A percentile compares a stretch with the other conserved stretches of the same genome.
phyloP scores from a whole-genome alignment of 2,797 vertebrate genomes.

The Glyptemys insculpta region DNA sequence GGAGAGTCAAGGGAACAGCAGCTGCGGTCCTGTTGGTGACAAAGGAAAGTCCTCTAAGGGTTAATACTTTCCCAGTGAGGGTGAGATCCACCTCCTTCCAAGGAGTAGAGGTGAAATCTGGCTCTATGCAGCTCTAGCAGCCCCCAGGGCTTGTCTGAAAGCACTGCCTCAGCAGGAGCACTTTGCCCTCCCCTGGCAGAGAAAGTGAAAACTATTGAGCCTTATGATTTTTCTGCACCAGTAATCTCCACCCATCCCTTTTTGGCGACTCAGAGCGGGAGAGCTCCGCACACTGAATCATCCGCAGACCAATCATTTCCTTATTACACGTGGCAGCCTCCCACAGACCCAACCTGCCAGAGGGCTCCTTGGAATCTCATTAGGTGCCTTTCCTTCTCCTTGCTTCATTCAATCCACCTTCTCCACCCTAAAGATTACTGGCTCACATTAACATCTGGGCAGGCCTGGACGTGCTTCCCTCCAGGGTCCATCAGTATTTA shows the following conservation, averaged over 20 bases:
- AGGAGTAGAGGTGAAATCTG: neutral
- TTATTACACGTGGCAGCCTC: conserved; percentile 75
- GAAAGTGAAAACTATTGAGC: conserved; percentile 37
- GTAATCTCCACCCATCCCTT: conserved; percentile 33
- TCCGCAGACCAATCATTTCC: conserved; percentile 70
- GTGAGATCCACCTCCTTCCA: conserved; percentile 6
- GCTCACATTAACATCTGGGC: conserved; percentile 6
- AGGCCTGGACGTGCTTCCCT: neutral
- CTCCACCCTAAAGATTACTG: neutral
- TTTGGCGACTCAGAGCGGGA: conserved; percentile 46
- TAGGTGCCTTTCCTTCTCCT: conserved; percentile 64
- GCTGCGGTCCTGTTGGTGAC: neutral
- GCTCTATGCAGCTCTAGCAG: fast-evolving
- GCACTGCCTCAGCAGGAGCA: conserved; percentile 12
- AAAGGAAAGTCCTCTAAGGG: neutral
- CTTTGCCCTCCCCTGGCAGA: conserved; percentile 8
- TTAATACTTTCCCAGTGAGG: conserved; percentile 13
- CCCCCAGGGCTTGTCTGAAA: neutral
- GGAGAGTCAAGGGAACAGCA: conserved; percentile 10
- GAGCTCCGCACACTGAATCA: conserved; percentile 64
- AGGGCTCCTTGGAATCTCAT: conserved; percentile 55
- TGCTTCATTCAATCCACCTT: neutral
- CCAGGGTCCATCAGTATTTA: neutral
- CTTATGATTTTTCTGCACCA: conserved; percentile 34
- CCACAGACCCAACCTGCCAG: conserved; percentile 54